These are phyloP conservation scores for Momotus momota DNA, from an alignment of 2,797 vertebrate species.

Conservation along the genomic window DNA sequence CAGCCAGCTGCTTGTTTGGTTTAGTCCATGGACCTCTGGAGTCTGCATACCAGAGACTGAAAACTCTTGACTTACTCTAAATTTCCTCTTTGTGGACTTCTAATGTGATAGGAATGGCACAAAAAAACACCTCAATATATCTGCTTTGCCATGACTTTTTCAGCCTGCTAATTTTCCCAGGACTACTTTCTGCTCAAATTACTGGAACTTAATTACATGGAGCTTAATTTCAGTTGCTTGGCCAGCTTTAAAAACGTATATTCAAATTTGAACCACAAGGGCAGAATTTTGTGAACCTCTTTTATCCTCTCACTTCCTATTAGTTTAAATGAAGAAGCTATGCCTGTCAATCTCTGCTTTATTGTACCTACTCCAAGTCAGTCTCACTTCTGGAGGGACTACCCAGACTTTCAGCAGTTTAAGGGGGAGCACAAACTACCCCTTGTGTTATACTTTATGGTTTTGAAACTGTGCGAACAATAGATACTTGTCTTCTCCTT, in stretches of 20 bases:
- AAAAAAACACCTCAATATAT: not conserved
- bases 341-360: slow-evolving; percentile 40
- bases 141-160: not conserved
- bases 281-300: slow-evolving; percentile 53
- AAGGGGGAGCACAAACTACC: not conserved
- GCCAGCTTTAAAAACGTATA: slow-evolving; percentile 38
- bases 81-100: slow-evolving; percentile 32
- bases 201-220: slow-evolving; percentile 52
- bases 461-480: slow-evolving; percentile 7
- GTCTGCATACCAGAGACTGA: slow-evolving; percentile 8
- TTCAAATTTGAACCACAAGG: slow-evolving; percentile 55
- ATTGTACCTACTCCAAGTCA: not conserved
- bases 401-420: not conserved
- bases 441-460: not conserved
- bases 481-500: slow-evolving; percentile 5
- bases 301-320: slow-evolving; percentile 34
- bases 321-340: slow-evolving; percentile 43
- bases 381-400: not conserved
- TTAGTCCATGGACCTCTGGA: not conserved
- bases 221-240: slow-evolving; percentile 50
- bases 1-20: not conserved
- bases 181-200: slow-evolving; percentile 51
- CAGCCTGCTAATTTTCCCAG: slow-evolving; percentile 59
- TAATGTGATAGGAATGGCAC: not conserved
- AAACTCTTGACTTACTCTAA: slow-evolving; percentile 4